A percentile compares a stretch with the other conserved stretches of the same genome.
These are phyloP conservation scores for Minunthozetes semirufus DNA, from an alignment of 2,888 invertebrate species.

Conservation along the genomic window DNA sequence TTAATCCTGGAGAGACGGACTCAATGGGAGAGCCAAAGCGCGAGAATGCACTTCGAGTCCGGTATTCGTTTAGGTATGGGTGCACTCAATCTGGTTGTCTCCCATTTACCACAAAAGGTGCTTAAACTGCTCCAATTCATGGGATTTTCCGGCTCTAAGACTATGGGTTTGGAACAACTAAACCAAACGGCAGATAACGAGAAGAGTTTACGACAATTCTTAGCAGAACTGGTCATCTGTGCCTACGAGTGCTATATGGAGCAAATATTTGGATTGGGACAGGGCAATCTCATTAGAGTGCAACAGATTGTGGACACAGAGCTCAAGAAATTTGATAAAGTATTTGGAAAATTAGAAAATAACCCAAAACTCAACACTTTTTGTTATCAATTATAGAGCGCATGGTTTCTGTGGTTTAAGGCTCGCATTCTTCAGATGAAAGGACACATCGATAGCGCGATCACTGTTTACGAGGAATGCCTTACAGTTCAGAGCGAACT, in stretches of 20 bases:
- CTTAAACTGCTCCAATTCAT: conserved; percentile 84
- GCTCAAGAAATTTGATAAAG: conserved; percentile 6
- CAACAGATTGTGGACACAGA: background rate
- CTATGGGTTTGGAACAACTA: conserved; percentile 56
- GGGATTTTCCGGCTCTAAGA: conserved; percentile 75
- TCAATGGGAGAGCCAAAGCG: background rate
- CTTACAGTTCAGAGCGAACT: conserved; percentile 59
- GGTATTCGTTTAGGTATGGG: conserved; percentile 89
- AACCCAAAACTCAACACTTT: conserved; percentile 30
- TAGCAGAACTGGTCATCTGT: background rate
- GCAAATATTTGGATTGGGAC: conserved; percentile 23
- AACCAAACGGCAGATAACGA: conserved; percentile 4
- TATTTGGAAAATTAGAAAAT: background rate
- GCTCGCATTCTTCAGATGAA: conserved; percentile 74
- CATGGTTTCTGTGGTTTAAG: conserved; percentile 85
- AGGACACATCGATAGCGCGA: conserved; percentile 63
- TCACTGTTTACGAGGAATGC: conserved; percentile 69
- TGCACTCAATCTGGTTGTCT: conserved; percentile 80
- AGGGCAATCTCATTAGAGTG: background rate
- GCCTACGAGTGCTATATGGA: conserved; percentile 30
- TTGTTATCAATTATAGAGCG: conserved; percentile 57
- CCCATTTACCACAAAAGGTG: conserved; percentile 73
- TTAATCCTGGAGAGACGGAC: background rate
- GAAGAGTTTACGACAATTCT: background rate
- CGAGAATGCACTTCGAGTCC: conserved; percentile 64